Base-by-base conservation (phyloP, 2,797 vertebrate genomes). In the Pogoniulus pusillus region DNA sequence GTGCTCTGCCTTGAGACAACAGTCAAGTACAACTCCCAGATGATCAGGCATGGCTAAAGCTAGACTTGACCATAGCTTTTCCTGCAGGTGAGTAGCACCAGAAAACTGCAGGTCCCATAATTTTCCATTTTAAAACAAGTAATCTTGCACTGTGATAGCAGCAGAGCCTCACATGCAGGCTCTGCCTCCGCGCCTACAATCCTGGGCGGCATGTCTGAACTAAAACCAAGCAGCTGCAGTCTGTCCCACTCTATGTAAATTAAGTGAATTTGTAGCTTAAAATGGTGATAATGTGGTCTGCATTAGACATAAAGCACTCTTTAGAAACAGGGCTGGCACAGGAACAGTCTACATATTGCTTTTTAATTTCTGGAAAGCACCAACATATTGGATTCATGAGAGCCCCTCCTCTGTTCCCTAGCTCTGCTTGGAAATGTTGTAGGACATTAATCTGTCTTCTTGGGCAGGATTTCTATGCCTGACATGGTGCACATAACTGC, bases 291-390 rank as follows among this genome's bases (percentile, higher is more conserved):
- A 69, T 30, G 54, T 79, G 60, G 30, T 73, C 64, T 89, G 16
- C 2, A 8, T 84, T 58, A 91, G 81, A 35, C 29, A 62, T 65
- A 92, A 82, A 86, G 15, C 49, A 63, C 63, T 78, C 64, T 82
- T 83, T 51, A 64, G 89, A 76, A 93, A 65, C 64, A 73, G 54
- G 92, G 71, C 57, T 79, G 83, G 64, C 53, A 76, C 9, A 32
- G 64, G 57, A 85, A 66, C 16, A 66, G 66, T 58, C 41, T 75
- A 12, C 53, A 19, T 34, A 45, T 5, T 70, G 75, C 59, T 84
- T 92, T 84, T 58, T 78, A 37, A 81, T 94, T 89, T 89, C 64
- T 87, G 57, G 60, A 75, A 87, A 43, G 37, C 76, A 75, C 13
- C 58, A 69, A 13, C 0, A 0, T 35, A 32, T 43, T 24, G 54